Evolutionary conservation across 2,113 vertebrate genomes (phyloP).

Genomic region (Clarias batrachus): DNA sequence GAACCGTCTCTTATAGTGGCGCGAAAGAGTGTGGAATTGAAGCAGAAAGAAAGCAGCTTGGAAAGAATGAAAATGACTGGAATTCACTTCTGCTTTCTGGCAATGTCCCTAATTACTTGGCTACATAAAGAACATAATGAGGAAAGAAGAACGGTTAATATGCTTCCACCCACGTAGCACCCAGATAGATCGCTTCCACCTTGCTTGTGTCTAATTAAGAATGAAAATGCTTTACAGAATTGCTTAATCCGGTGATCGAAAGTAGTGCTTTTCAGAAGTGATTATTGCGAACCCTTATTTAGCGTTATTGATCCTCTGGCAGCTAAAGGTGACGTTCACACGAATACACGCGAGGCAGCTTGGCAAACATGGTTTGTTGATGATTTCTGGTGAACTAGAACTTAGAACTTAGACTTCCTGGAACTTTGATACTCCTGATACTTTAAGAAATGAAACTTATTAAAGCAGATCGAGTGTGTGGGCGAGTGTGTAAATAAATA

Average conservation of each 20-base stretch:
- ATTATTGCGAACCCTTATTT: not conserved
- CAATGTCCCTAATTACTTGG: not conserved
- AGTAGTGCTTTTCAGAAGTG: not conserved
- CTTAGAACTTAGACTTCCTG: not conserved
- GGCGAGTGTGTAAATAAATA: conserved; percentile 24
- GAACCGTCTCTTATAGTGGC: not conserved
- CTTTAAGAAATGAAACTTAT: not conserved
- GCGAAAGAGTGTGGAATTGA: not conserved
- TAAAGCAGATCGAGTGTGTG: not conserved
- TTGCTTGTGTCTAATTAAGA: not conserved
- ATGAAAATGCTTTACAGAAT: not conserved
- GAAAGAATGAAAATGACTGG: not conserved
- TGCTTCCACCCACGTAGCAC: not conserved
- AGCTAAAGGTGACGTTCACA: not conserved
- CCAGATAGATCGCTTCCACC: not conserved
- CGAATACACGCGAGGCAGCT: not conserved
- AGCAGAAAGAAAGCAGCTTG: not conserved
- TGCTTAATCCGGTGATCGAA: not conserved
- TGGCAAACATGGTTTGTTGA: not conserved
- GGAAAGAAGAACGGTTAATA: not conserved
- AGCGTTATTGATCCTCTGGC: not conserved
- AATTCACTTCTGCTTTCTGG: not conserved
- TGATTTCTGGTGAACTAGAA: not conserved
- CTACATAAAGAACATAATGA: not conserved
- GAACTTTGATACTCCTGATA: not conserved